Evolutionary conservation across 2,888 invertebrate genomes (phyloP).

Genomic region (Halictus quadricinctus): DNA sequence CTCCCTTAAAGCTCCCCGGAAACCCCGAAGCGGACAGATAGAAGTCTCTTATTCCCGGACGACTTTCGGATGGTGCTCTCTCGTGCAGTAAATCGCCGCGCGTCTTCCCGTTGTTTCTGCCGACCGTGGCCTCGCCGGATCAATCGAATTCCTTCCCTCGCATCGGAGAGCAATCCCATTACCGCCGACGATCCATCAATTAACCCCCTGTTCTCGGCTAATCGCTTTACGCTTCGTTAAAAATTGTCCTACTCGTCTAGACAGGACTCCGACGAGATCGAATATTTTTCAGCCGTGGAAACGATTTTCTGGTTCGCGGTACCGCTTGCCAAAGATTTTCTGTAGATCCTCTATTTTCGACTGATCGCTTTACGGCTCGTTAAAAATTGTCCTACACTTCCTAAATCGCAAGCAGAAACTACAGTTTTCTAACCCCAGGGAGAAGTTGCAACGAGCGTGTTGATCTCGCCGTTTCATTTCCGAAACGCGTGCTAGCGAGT

Average conservation of each 20-base stretch:
- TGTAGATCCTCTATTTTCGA: neutral
- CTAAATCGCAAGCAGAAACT: too few species aligned
- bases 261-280: neutral
- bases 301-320: neutral
- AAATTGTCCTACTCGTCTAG: neutral
- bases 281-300: neutral
- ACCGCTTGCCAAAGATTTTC: neutral
- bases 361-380: neutral
- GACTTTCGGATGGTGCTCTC: conserved; percentile 50
- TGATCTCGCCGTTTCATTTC: too few species aligned
- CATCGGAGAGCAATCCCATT: conserved; percentile 2
- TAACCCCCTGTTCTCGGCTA: neutral
- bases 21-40: conserved; percentile 31
- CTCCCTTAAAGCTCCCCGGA: conserved; percentile 34
- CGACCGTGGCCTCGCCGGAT: conserved; percentile 19
- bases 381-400: neutral
- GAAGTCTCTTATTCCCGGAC: conserved; percentile 27
- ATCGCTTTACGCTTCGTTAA: conserved; percentile 5
- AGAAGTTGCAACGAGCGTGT: too few species aligned
- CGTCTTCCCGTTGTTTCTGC: conserved; percentile 45
- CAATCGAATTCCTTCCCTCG: conserved; percentile 20
- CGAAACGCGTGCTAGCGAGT: neutral
- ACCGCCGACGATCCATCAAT: neutral
- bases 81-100: conserved; percentile 63
- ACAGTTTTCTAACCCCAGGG: too few species aligned